phyloP scores from a whole-genome alignment of 2,113 vertebrate genomes.

The Pipa parva region DNA sequence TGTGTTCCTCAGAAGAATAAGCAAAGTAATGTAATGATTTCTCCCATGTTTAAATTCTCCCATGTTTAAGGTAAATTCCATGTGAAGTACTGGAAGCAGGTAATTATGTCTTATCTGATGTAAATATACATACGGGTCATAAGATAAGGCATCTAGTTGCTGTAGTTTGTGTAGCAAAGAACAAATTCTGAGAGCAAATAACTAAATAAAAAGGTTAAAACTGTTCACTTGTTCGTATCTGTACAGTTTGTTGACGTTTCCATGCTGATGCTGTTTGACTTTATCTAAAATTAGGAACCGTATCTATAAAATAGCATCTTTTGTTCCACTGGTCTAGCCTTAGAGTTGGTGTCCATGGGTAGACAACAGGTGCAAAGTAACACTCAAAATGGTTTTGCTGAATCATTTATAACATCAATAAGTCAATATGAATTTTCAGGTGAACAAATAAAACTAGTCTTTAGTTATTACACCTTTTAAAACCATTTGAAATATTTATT shows the following conservation, averaged over 20 bases:
- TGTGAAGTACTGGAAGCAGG: conserved; percentile 14
- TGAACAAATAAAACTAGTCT: no score
- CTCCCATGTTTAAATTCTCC: neutral
- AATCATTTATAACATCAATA: no score
- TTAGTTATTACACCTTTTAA: no score
- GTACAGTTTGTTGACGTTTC: conserved; percentile 19
- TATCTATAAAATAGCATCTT: neutral
- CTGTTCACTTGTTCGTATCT: neutral
- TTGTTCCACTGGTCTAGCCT: conserved; percentile 3
- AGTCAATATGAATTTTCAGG: no score
- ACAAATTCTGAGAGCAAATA: conserved; percentile 26
- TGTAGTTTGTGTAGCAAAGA: conserved; percentile 2
- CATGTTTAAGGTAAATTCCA: neutral
- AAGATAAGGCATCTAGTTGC: neutral
- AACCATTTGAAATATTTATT: no score
- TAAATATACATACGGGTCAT: conserved; percentile 26
- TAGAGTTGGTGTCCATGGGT: no score
- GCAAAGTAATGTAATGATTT: neutral
- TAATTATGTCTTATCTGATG: conserved; percentile 14
- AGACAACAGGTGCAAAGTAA: no score
- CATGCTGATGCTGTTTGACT: conserved; percentile 50
- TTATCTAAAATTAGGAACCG: conserved; percentile 46
- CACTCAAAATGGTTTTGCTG: no score
- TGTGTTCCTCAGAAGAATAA: neutral
- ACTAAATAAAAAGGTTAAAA: conserved; percentile 3